Evolutionary conservation across 2,797 vertebrate genomes (phyloP).

Genomic region (Muraenolepis orangiensis): DNA sequence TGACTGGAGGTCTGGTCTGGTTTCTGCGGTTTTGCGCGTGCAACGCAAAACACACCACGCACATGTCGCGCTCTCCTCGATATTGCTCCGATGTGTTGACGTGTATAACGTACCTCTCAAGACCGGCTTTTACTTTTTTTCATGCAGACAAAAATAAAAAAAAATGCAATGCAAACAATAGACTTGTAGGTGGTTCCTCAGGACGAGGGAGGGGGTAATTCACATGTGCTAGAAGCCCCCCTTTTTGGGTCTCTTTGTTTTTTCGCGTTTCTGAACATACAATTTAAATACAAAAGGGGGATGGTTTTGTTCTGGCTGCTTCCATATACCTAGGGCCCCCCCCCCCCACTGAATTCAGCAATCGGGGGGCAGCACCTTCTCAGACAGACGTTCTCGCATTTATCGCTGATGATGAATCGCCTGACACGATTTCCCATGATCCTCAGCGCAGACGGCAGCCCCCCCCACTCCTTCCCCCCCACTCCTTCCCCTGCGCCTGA

Average conservation of each 20-base stretch:
- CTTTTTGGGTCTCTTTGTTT: too few relatives aligned
- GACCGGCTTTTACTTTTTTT: neutral
- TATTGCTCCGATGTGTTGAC: neutral
- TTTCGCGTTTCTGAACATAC: too few relatives aligned
- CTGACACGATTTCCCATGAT: constrained; percentile 59
- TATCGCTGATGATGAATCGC: constrained; percentile 68
- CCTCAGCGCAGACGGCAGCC: constrained; percentile 43
- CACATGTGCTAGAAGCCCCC: too few relatives aligned
- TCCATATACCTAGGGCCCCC: neutral
- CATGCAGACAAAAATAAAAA: too few relatives aligned
- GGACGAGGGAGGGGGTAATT: too few relatives aligned
- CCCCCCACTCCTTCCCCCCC: constrained; percentile 45
- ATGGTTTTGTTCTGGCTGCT: too few relatives aligned
- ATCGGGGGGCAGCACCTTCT: constrained; percentile 40
- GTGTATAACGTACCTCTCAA: neutral
- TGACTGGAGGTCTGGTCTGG: too few relatives aligned
- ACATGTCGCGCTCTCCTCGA: neutral
- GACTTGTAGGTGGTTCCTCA: too few relatives aligned
- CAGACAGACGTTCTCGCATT: constrained; percentile 56
- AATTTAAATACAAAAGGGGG: too few relatives aligned
- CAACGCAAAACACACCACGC: too few relatives aligned
- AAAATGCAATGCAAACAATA: too few relatives aligned
- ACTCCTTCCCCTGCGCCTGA: constrained; percentile 52
- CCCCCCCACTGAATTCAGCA: constrained; percentile 36
- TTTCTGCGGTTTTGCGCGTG: too few relatives aligned